These are phyloP conservation scores for Carassius gibelio DNA, from an alignment of 2,113 vertebrate genomes.

Conservation along the genomic window DNA sequence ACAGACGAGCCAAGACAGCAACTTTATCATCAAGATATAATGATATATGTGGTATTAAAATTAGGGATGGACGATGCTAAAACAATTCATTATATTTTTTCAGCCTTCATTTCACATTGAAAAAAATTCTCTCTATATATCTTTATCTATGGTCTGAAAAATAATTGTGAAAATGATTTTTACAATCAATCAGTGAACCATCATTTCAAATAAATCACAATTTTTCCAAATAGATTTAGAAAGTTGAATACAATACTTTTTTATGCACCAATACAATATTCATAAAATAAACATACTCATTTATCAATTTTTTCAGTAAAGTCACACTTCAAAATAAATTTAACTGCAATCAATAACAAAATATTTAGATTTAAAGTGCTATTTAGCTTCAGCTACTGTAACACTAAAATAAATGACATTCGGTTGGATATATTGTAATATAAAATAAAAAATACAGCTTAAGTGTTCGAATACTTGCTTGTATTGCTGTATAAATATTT, in stretches of 20 bases:
- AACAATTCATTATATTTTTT: not conserved
- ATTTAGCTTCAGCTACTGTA: too few relatives aligned
- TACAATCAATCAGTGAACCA: not conserved
- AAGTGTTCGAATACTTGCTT: too few relatives aligned
- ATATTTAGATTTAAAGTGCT: too few relatives aligned
- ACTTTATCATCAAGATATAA: slow-evolving; percentile 26
- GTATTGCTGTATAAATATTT: too few relatives aligned
- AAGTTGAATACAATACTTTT: not conserved
- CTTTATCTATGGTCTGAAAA: too few relatives aligned
- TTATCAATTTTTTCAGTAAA: not conserved
- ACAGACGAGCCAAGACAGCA: not conserved
- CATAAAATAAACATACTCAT: not conserved
- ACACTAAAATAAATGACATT: too few relatives aligned
- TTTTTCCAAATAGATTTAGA: not conserved
- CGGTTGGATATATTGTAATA: too few relatives aligned
- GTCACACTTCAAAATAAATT: too few relatives aligned
- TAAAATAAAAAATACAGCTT: too few relatives aligned
- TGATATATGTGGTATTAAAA: slow-evolving; percentile 1
- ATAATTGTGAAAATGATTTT: not conserved
- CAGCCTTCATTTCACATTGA: not conserved
- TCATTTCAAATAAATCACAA: not conserved
- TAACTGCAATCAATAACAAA: too few relatives aligned
- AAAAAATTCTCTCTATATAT: not conserved
- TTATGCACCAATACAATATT: not conserved
- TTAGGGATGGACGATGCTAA: not conserved